Base-by-base conservation (phyloP, 2,113 vertebrate genomes). In the Phyllopteryx taeniolatus region DNA sequence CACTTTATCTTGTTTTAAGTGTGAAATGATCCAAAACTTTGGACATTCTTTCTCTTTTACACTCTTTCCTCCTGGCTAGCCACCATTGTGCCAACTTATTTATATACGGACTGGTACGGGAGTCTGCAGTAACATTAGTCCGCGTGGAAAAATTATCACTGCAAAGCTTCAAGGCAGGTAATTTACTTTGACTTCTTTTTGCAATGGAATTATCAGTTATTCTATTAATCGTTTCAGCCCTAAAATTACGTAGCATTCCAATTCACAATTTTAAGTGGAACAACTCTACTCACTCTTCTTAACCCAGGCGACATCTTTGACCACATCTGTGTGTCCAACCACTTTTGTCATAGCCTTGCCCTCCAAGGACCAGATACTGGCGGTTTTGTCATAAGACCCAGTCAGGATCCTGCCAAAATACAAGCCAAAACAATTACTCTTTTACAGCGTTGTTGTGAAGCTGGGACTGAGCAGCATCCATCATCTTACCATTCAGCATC, bases 261-360 rank as follows among this genome's bases (percentile, higher is more conserved):
- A 56, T 33, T 5, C 10, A 59, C 22, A 31, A 59, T 31, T 59
- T 12, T 33, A 35, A 17, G 33, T 5, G 9, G 8, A 63, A 11
- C 2, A 5, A 6, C 35, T 27, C 51, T 1, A 2, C 83, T 91
- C 69, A 98, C 98, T 95, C 94, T 95, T 95, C 78, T 96, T 98
- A 39, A 98, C 93, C 98, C 98, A 99, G 0, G 95, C 93, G 57
- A 97, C 95, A 66, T 98, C 96, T 92, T 99, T 99, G 54, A 99
- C 95, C 33, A 96, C 97, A 2, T 99, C 98, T 12, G 92, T 91
- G 81, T 99, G 98, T 78, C 96, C 98, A 4, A 92, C 93, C 83
- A 98, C 72, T 0, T 95, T 97, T 86, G 92, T 90, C 76, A 96
- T 87, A 0, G 93, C 88, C 83, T 97, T 98, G 57, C 97, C 98